Conservation (phyloP, 2,888 invertebrate species). For the Clepsis dumicolana region DNA sequence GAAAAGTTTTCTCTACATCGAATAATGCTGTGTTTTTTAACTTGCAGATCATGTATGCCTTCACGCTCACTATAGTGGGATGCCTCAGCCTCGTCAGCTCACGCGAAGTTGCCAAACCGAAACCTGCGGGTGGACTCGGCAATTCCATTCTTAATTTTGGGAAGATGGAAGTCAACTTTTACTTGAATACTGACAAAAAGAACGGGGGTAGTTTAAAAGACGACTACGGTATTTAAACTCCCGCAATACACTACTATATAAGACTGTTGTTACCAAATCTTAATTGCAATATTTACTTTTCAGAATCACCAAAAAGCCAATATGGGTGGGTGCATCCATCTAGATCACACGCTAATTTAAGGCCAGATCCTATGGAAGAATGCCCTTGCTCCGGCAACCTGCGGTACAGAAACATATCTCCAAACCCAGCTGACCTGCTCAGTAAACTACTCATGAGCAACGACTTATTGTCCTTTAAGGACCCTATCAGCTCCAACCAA, state of each 20-base stretch:
- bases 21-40: not conserved
- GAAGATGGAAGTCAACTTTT: constrained; percentile 77
- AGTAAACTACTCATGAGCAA: constrained; percentile 67
- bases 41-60: constrained; percentile 54
- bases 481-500: constrained; percentile 58
- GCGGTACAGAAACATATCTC: constrained; percentile 54
- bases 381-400: constrained; percentile 63
- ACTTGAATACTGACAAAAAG: constrained; percentile 67
- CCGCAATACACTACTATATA: not conserved
- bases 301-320: constrained; percentile 45
- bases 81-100: constrained; percentile 50
- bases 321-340: constrained; percentile 36
- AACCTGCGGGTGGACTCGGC: constrained; percentile 65
- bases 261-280: not conserved
- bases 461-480: constrained; percentile 63
- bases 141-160: constrained; percentile 78
- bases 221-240: constrained; percentile 2
- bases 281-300: constrained; percentile 1
- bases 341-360: constrained; percentile 46
- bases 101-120: constrained; percentile 58
- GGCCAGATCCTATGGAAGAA: constrained; percentile 56
- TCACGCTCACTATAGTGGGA: constrained; percentile 51
- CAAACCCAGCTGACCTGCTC: constrained; percentile 63
- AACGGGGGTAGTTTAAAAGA: not conserved
- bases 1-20: not conserved